Evolutionary conservation across 1,140 invertebrate species (phyloP), one percentile per base, ranked within the genome.

Genomic region (Drosophila lini): DNA sequence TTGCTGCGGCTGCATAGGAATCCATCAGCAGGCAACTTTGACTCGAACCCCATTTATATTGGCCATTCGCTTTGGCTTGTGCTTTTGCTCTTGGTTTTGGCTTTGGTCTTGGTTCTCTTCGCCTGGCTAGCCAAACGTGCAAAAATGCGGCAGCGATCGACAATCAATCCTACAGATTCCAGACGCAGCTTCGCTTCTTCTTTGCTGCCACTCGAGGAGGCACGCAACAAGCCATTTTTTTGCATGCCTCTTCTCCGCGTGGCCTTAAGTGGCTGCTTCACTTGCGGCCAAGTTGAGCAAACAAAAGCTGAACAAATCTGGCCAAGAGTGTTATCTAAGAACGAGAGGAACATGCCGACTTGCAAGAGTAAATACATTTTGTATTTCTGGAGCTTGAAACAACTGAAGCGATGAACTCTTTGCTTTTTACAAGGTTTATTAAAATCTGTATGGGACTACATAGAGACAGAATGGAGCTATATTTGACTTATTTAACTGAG

Each of bases 141-240:
- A 83, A 79, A 79, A 83, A 82, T 82, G 80, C 69, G 38, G 61
- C 62, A 59, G 64, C 80, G 80, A 88, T 88, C 84, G 84, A 44
- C 84, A 84, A 88, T 88, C 84, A 88, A 89, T 88, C 84, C 84
- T 56, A 48, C 84, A 89, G 84, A 84, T 88, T 86, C 83, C 84
- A 65, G 63, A 58, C 69, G 47, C 67, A 70, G 59, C 44, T 19
- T 34, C 48, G 60, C 25, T 15, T 7, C 44, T 25, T 15, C 32
- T 28, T 55, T 16, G 44, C 31, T 42, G 44, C 45, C 61, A n/a
- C 55, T 47, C 34, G 52, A 67, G 47, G 70, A 68, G 59, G 83
- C 83, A 86, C 77, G 83, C 84, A 88, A 88, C 76, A 70, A 89
- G 83, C 79, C 69, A 74, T 61, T 44, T 55, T 74, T 67, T 74